Evolutionary conservation across 2,113 vertebrate species (phyloP).

Genomic region (Myiagra hebetior): DNA sequence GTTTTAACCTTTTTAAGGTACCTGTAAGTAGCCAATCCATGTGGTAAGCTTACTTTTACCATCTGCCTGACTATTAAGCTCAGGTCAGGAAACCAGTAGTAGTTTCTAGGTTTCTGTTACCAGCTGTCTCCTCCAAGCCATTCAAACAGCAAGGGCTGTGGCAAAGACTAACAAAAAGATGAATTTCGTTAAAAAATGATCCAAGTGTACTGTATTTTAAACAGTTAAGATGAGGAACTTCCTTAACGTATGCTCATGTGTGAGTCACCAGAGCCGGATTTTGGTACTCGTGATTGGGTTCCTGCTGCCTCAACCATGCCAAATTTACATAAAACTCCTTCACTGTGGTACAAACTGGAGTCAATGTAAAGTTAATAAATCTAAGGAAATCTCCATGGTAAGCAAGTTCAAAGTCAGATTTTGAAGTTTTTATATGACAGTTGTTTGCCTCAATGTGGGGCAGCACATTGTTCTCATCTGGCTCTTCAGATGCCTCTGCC

Average conservation of each 20-base stretch:
- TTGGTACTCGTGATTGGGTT: fast-evolving
- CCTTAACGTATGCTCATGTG: fast-evolving
- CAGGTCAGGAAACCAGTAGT: neutral
- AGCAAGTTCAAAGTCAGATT: neutral
- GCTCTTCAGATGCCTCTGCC: neutral
- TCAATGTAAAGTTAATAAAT: neutral
- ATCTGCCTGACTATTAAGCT: neutral
- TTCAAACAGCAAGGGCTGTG: neutral
- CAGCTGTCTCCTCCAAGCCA: neutral
- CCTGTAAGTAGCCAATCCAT: neutral
- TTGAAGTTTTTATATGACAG: neutral
- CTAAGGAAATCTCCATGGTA: neutral
- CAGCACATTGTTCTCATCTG: neutral
- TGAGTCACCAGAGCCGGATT: neutral
- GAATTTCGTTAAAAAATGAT: neutral
- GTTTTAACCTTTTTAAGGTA: neutral
- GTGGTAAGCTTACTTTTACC: neutral
- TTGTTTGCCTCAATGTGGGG: neutral
- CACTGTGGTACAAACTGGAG: neutral
- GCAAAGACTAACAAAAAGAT: neutral
- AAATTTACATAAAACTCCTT: neutral
- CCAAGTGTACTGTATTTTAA: neutral
- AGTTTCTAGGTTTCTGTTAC: neutral
- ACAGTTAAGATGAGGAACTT: neutral
- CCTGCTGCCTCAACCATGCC: neutral